Evolutionary conservation across 2,797 vertebrate species (phyloP).

Genomic region (Myripristis murdjan): DNA sequence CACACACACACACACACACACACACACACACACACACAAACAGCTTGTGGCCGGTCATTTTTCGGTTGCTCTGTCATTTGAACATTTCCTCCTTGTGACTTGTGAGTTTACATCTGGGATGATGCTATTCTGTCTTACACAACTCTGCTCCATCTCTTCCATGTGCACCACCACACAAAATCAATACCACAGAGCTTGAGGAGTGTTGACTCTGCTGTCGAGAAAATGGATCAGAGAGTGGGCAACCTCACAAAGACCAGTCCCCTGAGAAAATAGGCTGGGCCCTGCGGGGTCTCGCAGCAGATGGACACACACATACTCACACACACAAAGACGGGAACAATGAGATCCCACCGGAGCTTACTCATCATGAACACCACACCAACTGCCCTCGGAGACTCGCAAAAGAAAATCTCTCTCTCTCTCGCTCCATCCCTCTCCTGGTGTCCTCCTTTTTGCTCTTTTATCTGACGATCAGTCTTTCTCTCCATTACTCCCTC

Average conservation of each 20-base stretch:
- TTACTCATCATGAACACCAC: slow-evolving; percentile 40
- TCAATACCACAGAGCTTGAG: slow-evolving; percentile 38
- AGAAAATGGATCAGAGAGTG: slow-evolving; percentile 22
- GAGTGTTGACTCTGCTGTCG: slow-evolving; percentile 28
- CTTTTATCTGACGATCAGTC: slow-evolving; percentile 57
- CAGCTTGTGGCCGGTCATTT: background rate
- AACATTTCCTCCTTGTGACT: background rate
- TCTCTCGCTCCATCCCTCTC: slow-evolving; percentile 36
- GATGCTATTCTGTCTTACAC: background rate
- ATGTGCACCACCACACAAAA: slow-evolving; percentile 24
- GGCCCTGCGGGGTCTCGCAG: slow-evolving; percentile 34
- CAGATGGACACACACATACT: slow-evolving; percentile 56
- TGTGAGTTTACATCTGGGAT: slow-evolving; percentile 4
- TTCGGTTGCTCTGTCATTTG: background rate
- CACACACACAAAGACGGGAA: slow-evolving; percentile 36
- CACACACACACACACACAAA: background rate
- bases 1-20: background rate
- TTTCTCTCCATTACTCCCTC: slow-evolving; percentile 48
- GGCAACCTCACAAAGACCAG: slow-evolving; percentile 17
- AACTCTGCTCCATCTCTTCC: slow-evolving; percentile 15
- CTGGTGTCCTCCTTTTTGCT: slow-evolving; percentile 60
- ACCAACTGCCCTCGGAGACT: slow-evolving; percentile 49
- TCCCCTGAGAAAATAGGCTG: slow-evolving; percentile 47
- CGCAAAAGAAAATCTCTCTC: slow-evolving; percentile 44
- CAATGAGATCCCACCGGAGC: slow-evolving; percentile 65